Evolutionary conservation across 2,797 vertebrate genomes (phyloP).

Genomic region (Alcedo atthis): DNA sequence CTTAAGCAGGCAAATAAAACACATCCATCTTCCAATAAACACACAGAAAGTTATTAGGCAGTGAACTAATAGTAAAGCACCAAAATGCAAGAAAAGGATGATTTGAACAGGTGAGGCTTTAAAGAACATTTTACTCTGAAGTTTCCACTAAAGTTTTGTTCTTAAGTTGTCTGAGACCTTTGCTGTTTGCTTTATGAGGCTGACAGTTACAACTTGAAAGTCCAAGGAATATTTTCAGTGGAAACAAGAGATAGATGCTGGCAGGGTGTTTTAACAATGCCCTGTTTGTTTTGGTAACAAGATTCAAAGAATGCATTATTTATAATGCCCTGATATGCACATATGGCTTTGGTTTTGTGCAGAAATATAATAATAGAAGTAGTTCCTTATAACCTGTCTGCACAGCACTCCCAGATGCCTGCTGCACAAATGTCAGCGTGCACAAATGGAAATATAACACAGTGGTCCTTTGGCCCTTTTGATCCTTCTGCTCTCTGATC

Average conservation of each 20-base stretch:
- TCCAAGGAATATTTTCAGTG: constrained; percentile 46
- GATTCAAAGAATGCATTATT: constrained; percentile 51
- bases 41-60: constrained; percentile 70
- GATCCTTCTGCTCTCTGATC: background rate
- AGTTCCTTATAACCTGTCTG: constrained; percentile 15
- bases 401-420: background rate
- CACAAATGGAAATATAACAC: background rate
- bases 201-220: constrained; percentile 39
- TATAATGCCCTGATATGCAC: constrained; percentile 30
- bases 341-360: background rate
- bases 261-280: constrained; percentile 18
- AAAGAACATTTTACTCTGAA: background rate
- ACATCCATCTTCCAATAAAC: constrained; percentile 81
- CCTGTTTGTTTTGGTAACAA: constrained; percentile 59
- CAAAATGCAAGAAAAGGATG: constrained; percentile 44
- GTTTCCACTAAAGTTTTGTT: constrained; percentile 13
- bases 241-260: constrained; percentile 33
- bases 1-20: constrained; percentile 79
- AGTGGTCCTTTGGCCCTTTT: background rate
- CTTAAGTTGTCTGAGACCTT: constrained; percentile 30
- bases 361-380: constrained; percentile 18
- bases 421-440: background rate
- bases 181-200: constrained; percentile 27
- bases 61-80: constrained; percentile 19
- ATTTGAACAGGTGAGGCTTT: constrained; percentile 63